Evolutionary conservation across 2,888 invertebrate genomes (phyloP).

Genomic region (Tolmerus cingulatus): DNA sequence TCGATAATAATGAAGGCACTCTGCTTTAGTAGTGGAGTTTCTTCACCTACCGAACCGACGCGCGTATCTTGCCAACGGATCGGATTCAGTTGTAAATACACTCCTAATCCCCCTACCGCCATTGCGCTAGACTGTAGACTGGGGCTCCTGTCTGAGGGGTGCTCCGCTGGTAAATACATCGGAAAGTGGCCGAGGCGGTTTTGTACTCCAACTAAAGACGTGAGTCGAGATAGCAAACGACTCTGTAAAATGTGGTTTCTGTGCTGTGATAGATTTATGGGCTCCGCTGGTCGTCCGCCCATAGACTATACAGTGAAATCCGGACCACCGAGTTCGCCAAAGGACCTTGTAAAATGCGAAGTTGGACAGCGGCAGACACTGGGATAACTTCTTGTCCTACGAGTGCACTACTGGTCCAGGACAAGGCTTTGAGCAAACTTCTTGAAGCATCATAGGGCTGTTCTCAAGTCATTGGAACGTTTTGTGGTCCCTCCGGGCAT

Average conservation of each 20-base stretch:
- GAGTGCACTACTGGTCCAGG: background rate
- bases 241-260: slow-evolving; percentile 30
- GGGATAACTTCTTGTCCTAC: background rate
- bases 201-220: background rate
- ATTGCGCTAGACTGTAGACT: background rate
- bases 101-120: background rate
- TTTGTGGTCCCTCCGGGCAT: background rate
- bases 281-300: background rate
- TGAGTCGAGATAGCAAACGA: slow-evolving; percentile 27
- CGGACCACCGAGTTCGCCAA: background rate
- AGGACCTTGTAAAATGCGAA: background rate
- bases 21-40: slow-evolving; percentile 16
- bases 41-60: background rate
- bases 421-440: background rate
- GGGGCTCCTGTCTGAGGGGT: background rate
- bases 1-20: slow-evolving; percentile 37
- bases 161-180: background rate
- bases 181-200: background rate
- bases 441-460: background rate
- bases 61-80: background rate
- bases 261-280: slow-evolving; percentile 28
- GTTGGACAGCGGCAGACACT: background rate
- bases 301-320: background rate
- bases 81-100: slow-evolving; percentile 6
- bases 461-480: background rate